Evolutionary conservation across 2,888 invertebrate species (phyloP), one percentile per base, ranked within the genome.

Genomic region (Tetanocera ferruginea): DNA sequence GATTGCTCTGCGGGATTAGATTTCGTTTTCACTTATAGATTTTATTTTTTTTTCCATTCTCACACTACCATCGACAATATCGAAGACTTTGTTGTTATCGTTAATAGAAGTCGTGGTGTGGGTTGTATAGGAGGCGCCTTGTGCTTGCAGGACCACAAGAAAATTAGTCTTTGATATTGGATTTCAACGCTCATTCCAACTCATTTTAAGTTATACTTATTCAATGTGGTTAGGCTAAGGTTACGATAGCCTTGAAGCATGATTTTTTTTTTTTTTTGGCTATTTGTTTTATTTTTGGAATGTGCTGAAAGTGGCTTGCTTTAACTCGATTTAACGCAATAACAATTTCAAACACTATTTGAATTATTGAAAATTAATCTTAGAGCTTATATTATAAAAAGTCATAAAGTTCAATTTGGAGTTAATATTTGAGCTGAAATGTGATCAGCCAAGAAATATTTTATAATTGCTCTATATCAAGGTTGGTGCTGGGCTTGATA

Each of bases 1-100:
- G 84, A 85, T 85, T 85, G 83, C 83, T 85, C 82, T 85, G 82
- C 80, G 83, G 83, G 84, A 84, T 84, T 84, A 84, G 82, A 84
- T 85, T 84, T 85, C 85, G 83, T 83, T 84, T 84, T 83, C 84
- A 83, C 83, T 85, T 84, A 82, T 80, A 78, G 81, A 34, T 25
- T 64, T 79, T 80, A 66, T 77, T 78, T 57, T 78, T 79, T 73
- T 70, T 71, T 71, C 60, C 64, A 34, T 25, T 28, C 25, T 57
- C 62, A 28, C 28, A 28, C 55, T n/a, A 51, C 8, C 23, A 3
- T 25, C 28, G 6, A 19, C 71, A 19, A 28, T n/a, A 19, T 17
- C 55, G 67, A 14, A 3, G 31, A 55, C n/a, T 55, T n/a, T 19
- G n/a, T 14, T n/a, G 19, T 11, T 43, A 23, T 37, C 43, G 5